phyloP scores from a whole-genome alignment of 2,888 invertebrate species.

The Conchocele bisecta region DNA sequence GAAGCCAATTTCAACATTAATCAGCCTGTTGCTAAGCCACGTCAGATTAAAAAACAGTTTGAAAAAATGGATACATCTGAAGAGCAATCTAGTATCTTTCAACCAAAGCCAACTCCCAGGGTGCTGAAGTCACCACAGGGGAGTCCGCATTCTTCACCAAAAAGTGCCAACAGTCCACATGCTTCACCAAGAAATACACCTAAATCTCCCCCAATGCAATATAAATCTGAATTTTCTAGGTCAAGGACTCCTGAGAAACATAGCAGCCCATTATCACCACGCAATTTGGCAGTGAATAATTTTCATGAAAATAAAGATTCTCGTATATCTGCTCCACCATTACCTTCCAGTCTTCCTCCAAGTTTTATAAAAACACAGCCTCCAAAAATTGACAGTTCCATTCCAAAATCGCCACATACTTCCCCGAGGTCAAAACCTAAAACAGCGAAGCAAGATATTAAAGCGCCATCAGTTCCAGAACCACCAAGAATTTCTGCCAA shows the following conservation, averaged over 20 bases:
- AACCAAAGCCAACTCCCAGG: constrained; percentile 51
- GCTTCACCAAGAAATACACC: constrained; percentile 7
- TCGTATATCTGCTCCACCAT: constrained; percentile 60
- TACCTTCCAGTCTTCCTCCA: constrained; percentile 57
- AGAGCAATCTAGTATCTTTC: constrained; percentile 2
- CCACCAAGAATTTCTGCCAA: constrained; percentile 30
- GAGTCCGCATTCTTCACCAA: constrained; percentile 24
- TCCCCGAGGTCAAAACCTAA: constrained; percentile 27
- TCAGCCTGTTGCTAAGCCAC: constrained; percentile 60
- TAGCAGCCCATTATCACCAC: too few relatives aligned
- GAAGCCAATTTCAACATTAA: too few relatives aligned
- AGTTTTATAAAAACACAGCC: constrained; percentile 35
- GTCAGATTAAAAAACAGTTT: constrained; percentile 41
- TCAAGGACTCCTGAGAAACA: too few relatives aligned
- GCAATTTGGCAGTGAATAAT: too few relatives aligned
- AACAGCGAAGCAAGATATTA: constrained; percentile 1
- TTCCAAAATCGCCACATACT: constrained; percentile 27
- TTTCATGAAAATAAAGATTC: too few relatives aligned
- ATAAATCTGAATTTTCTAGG: too few relatives aligned
- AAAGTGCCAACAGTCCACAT: constrained; percentile 19
- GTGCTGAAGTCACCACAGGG: constrained; percentile 12
- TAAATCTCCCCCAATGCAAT: too few relatives aligned
- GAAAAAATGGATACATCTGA: constrained; percentile 64
- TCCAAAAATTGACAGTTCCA: constrained; percentile 27
- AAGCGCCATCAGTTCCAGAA: constrained; percentile 17